A percentile compares a stretch with the other conserved stretches of the same genome.
These are phyloP conservation scores for Malaclemys terrapin DNA, from an alignment of 2,113 vertebrate species.

Conservation along the genomic window DNA sequence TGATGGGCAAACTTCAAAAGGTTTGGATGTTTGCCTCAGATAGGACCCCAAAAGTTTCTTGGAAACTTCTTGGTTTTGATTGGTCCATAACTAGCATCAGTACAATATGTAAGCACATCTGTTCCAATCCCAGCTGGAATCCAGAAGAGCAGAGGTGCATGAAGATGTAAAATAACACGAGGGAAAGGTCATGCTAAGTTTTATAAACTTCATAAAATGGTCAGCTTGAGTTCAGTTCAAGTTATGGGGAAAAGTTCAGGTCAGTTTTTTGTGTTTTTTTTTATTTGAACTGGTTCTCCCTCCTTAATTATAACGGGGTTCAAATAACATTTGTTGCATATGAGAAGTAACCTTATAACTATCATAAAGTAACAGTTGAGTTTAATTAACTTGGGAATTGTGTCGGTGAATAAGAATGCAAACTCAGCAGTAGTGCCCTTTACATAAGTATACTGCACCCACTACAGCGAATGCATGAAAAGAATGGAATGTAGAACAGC, in stretches of 20 bases:
- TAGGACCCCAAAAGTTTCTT: neutral
- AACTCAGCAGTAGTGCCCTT: neutral
- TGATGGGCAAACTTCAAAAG: accelerated
- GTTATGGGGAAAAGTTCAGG: neutral
- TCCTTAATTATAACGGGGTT: neutral
- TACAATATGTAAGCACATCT: neutral
- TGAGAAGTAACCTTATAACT: neutral
- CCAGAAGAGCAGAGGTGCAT: neutral
- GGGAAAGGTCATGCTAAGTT: neutral
- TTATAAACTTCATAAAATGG: neutral
- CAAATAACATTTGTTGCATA: neutral
- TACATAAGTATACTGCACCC: neutral
- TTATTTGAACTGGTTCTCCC: neutral
- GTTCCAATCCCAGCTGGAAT: neutral
- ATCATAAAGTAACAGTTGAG: neutral
- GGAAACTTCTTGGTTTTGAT: neutral
- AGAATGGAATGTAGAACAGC: accelerated
- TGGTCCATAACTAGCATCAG: neutral
- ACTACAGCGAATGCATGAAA: neutral
- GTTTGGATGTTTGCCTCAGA: accelerated
- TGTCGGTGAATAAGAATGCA: neutral
- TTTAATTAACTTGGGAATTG: neutral
- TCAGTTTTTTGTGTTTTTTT: neutral
- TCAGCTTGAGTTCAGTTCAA: neutral
- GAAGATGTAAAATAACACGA: neutral